These are phyloP conservation scores for Monochamus alternatus DNA, from an alignment of 2,888 invertebrate genomes.

Conservation along the genomic window DNA sequence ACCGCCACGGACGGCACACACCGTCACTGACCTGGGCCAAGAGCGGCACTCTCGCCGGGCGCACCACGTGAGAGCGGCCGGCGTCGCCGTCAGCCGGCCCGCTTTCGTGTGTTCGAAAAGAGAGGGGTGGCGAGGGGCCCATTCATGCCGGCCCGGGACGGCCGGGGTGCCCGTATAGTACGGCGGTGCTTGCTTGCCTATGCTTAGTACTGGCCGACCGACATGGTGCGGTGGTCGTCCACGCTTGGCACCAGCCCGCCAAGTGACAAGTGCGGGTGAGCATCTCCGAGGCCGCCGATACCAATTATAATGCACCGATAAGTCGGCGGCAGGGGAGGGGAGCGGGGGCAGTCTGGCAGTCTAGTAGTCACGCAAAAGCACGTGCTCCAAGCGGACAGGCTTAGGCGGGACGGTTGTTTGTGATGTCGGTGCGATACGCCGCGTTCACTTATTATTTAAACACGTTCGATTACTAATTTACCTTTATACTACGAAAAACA, in stretches of 20 bases:
- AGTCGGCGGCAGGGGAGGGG: not conserved
- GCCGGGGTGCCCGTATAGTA: slow-evolving; percentile 24
- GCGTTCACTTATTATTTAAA: no score
- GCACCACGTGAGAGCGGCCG: slow-evolving; percentile 62
- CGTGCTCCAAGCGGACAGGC: no score
- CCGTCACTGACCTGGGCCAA: slow-evolving; percentile 52
- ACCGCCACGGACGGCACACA: slow-evolving; percentile 43
- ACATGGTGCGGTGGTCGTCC: not conserved
- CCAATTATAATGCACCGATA: not conserved
- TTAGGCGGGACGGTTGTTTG: no score
- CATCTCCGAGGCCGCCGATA: slow-evolving; percentile 23
- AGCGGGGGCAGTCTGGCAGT: no score
- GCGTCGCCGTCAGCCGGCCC: slow-evolving; percentile 56
- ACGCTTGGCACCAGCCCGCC: slow-evolving; percentile 7
- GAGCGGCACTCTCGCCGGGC: slow-evolving; percentile 45
- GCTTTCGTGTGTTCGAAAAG: slow-evolving; percentile 40
- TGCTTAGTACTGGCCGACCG: not conserved
- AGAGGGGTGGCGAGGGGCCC: slow-evolving; percentile 49
- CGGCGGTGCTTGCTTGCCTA: not conserved
- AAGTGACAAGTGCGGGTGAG: slow-evolving; percentile 20
- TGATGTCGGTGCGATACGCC: no score
- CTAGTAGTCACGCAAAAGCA: no score
- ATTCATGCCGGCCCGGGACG: slow-evolving; percentile 42
- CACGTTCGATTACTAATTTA: no score
- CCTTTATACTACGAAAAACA: no score